Conservation (phyloP, 2,113 vertebrate species). For the Oncorhynchus keta region DNA sequence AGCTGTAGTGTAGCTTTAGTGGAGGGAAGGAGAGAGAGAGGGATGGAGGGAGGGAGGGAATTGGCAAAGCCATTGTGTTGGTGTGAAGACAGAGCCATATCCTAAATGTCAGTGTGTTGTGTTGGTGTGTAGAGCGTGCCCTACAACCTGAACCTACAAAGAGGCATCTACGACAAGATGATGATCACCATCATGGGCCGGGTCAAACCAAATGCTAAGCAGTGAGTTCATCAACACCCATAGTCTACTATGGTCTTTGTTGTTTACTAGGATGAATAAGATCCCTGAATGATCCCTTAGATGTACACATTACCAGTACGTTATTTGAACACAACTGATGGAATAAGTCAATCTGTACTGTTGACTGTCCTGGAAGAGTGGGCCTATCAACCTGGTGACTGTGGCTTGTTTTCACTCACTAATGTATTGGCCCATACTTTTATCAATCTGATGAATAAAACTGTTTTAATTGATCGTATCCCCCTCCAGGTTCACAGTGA, state of each 20-base stretch:
- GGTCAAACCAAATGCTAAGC: constrained; percentile 76
- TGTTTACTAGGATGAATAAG: background rate
- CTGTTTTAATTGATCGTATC: too few species aligned
- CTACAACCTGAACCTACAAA: constrained; percentile 71
- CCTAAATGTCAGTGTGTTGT: constrained; percentile 2
- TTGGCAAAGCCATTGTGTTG: too few species aligned
- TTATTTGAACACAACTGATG: background rate
- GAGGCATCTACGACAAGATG: constrained; percentile 77
- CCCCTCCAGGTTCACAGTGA: constrained; percentile 72
- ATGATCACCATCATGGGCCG: constrained; percentile 75
- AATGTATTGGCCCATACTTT: too few species aligned
- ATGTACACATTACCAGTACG: background rate
- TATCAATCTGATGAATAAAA: too few species aligned
- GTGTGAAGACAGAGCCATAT: background rate
- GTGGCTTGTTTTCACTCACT: too few species aligned
- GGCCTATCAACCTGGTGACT: too few species aligned
- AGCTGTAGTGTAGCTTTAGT: too few species aligned
- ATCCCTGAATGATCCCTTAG: background rate
- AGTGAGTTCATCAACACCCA: constrained; percentile 53
- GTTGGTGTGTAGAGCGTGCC: constrained; percentile 66
- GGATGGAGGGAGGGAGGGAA: constrained; percentile 2
- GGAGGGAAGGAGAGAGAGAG: too few species aligned
- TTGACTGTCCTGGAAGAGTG: background rate
- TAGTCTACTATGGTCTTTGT: background rate
- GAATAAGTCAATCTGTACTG: background rate